A percentile compares a stretch with the other conserved stretches of the same genome.
Evolutionary conservation across 2,113 vertebrate genomes (phyloP).

Genomic region (Ranitomeya variabilis): DNA sequence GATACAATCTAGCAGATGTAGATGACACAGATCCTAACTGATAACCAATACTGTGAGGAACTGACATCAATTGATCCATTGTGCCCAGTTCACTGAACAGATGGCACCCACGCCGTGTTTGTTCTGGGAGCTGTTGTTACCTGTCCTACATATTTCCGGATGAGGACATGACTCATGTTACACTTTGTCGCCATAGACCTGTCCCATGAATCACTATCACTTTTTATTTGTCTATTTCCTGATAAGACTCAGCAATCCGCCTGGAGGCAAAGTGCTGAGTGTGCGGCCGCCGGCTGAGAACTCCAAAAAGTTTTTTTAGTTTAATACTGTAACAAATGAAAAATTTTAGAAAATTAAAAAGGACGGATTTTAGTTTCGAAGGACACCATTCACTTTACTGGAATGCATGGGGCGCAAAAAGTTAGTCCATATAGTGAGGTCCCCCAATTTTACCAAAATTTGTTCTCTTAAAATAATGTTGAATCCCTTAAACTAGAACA

Average conservation of each 20-base stretch:
- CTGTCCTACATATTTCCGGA: not conserved
- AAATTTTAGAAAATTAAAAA: too few relatives aligned
- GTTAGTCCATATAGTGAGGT: too few relatives aligned
- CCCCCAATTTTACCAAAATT: too few relatives aligned
- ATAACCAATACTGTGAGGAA: too few relatives aligned
- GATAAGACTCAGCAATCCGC: not conserved
- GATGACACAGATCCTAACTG: too few relatives aligned
- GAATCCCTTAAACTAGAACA: not conserved
- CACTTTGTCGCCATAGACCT: not conserved
- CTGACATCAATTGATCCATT: too few relatives aligned
- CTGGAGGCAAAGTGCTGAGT: not conserved
- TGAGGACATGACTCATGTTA: not conserved
- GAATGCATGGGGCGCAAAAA: too few relatives aligned
- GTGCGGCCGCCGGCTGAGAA: too few relatives aligned
- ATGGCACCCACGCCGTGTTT: not conserved
- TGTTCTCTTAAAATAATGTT: not conserved
- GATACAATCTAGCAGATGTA: too few relatives aligned
- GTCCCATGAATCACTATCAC: not conserved
- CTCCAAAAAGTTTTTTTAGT: not conserved
- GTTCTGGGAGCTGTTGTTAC: constrained; percentile 4
- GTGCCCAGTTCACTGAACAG: not conserved
- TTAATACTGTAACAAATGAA: too few relatives aligned
- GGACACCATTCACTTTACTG: too few relatives aligned
- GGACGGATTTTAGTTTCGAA: too few relatives aligned
- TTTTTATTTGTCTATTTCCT: constrained; percentile 23